These are phyloP conservation scores for Delia radicum DNA, from an alignment of 1,140 invertebrate species.

Conservation along the genomic window DNA sequence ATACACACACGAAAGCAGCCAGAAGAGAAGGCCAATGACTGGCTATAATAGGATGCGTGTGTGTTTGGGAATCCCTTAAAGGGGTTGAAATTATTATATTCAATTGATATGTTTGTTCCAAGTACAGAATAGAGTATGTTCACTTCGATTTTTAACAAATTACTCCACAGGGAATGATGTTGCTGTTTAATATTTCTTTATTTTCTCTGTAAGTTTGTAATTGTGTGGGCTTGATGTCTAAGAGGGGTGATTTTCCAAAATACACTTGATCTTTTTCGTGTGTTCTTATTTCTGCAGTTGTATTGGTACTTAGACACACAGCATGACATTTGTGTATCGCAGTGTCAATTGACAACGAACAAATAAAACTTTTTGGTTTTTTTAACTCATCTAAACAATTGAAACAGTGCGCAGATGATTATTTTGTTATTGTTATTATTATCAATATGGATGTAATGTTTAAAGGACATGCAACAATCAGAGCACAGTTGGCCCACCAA, in stretches of 20 bases:
- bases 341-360: neutral
- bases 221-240: neutral
- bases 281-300: neutral
- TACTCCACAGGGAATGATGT: constrained; percentile 28
- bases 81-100: neutral
- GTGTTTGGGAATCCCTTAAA: neutral
- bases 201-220: too few relatives aligned
- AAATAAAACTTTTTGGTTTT: neutral
- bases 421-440: constrained; percentile 8
- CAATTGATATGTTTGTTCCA: neutral
- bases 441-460: neutral
- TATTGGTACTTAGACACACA: neutral
- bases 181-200: neutral
- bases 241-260: neutral
- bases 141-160: constrained; percentile 26
- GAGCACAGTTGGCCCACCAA: neutral
- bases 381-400: neutral
- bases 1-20: too few relatives aligned
- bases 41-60: neutral
- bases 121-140: neutral
- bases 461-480: constrained; percentile 9
- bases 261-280: neutral
- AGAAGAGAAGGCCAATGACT: constrained; percentile 1
- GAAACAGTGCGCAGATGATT: constrained; percentile 21
- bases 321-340: neutral